phyloP scores from a whole-genome alignment of 2,888 invertebrate species.

The Idaea straminata region DNA sequence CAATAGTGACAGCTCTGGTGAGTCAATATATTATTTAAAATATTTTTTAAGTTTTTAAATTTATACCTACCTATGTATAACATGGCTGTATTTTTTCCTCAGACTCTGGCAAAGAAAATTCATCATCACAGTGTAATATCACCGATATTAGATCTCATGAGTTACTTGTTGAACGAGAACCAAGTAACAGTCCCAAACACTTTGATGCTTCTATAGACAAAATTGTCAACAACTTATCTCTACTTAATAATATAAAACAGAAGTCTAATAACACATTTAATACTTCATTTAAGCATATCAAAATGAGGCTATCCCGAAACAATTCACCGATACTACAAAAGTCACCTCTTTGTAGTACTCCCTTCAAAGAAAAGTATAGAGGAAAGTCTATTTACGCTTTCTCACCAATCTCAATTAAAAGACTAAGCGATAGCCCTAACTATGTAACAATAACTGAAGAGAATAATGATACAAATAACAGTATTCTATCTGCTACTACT shows the following conservation, averaged over 20 bases:
- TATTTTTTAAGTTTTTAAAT: conserved; percentile 6
- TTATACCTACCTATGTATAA: neutral
- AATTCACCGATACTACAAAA: conserved; percentile 40
- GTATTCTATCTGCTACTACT: conserved; percentile 30
- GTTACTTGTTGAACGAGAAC: conserved; percentile 54
- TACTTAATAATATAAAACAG: conserved; percentile 42
- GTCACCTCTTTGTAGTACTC: conserved; percentile 67
- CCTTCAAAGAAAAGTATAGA: conserved; percentile 61
- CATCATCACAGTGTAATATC: conserved; percentile 33
- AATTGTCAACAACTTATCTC: conserved; percentile 51
- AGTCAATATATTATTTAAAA: conserved; percentile 18
- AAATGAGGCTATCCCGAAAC: conserved; percentile 42
- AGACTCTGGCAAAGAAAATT: conserved; percentile 69
- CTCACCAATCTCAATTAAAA: conserved; percentile 54
- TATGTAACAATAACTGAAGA: conserved; percentile 35
- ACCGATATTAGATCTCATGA: conserved; percentile 56
- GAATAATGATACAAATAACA: conserved; percentile 32
- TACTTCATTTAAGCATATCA: conserved; percentile 30
- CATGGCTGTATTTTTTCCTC: conserved; percentile 28
- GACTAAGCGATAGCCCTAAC: conserved; percentile 31
- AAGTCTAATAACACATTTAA: conserved; percentile 34
- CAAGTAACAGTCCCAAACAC: conserved; percentile 30
- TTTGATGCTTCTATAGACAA: conserved; percentile 61
- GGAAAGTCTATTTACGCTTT: conserved; percentile 65
- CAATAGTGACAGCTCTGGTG: conserved; percentile 47